Evolutionary conservation across 2,113 vertebrate species (phyloP), one percentile per base, ranked within the genome.

Genomic region (Rousettus leschenaultii): DNA sequence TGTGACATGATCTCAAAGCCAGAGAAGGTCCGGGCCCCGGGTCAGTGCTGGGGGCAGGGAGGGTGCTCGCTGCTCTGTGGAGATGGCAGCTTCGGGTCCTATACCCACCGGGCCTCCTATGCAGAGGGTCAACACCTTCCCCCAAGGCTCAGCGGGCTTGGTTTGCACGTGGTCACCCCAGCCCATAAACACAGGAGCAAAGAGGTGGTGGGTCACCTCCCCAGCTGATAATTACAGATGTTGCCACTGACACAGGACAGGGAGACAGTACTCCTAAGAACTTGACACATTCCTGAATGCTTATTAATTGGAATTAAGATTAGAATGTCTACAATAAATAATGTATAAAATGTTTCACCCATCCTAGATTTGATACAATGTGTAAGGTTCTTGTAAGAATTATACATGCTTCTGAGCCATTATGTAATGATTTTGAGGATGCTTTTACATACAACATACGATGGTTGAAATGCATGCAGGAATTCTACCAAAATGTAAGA

Each of bases 1-100:
- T 2, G 43, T 11, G 45, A 48, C 0, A 2, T 2, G 21, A 28
- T 68, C n/a, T 59, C 74, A 21, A 24, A 1, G 21, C 7, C 65
- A 1, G 35, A 63, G 53, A 63, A 35, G 28, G 61, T 16, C 45
- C 12, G 45, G 45, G 45, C 11, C n/a, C 45, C 3, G 6, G 71
- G 71, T 7, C 70, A 15, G 70, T 7, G 70, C 24, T 13, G 70
- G 70, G 65, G 40, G 59, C 24, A 6, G 40, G 70, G 22, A 6
- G 22, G 24, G 19, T 3, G 38, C 70, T 7, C 38, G 6, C 19
- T 6, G 43, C 38, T 18, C 0, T 53, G 68, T 7, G 33, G 30
- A 21, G 53, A 53, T 2, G 55, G 3, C 19, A 14, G 18, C 35
- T n/a, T 45, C 40, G 22, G 12, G 2, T 9, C 18, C 9, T 53